A percentile compares a stretch with the other conserved stretches of the same genome.
These are phyloP conservation scores for Cataglyphis hispanica DNA, from an alignment of 1,140 invertebrate genomes.

Conservation along the genomic window DNA sequence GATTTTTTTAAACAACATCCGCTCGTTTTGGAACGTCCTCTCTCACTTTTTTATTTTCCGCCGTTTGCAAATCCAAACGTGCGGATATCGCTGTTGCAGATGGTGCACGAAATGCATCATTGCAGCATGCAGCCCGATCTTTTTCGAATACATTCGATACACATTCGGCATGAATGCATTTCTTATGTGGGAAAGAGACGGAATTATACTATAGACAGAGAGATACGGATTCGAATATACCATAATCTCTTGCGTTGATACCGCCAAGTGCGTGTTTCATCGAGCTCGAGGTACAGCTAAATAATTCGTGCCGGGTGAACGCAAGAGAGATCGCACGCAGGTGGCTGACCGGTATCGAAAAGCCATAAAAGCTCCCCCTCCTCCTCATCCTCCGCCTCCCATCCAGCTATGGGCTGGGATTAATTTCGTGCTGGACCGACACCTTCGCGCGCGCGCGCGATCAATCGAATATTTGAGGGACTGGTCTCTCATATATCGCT, in stretches of 20 bases:
- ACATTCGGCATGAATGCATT: constrained; percentile 17
- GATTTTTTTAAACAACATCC: not conserved
- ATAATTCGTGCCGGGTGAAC: constrained; percentile 41
- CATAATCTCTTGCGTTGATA: constrained; percentile 47
- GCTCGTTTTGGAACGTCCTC: not conserved
- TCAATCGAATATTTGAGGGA: constrained; percentile 55
- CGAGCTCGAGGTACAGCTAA: constrained; percentile 10
- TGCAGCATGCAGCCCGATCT: constrained; percentile 12
- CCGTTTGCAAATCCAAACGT: constrained; percentile 4
- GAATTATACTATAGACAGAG: not conserved
- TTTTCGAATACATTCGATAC: constrained; percentile 11
- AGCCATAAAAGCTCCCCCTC: constrained; percentile 60
- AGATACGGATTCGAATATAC: not conserved
- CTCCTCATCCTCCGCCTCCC: too few species aligned
- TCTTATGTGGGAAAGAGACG: constrained; percentile 10
- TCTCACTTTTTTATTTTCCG: not conserved
- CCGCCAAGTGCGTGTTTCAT: constrained; percentile 52
- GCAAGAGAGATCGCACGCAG: constrained; percentile 51
- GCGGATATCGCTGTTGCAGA: constrained; percentile 15
- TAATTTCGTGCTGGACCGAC: constrained; percentile 37
- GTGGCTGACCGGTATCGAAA: constrained; percentile 61
- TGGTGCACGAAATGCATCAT: not conserved
- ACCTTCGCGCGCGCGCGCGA: constrained; percentile 26
- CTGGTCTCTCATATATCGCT: not conserved
- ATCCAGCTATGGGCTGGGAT: constrained; percentile 7